Evolutionary conservation across 2,888 invertebrate genomes (phyloP), one percentile per base, ranked within the genome.

Genomic region (Epistrophella euchroma): DNA sequence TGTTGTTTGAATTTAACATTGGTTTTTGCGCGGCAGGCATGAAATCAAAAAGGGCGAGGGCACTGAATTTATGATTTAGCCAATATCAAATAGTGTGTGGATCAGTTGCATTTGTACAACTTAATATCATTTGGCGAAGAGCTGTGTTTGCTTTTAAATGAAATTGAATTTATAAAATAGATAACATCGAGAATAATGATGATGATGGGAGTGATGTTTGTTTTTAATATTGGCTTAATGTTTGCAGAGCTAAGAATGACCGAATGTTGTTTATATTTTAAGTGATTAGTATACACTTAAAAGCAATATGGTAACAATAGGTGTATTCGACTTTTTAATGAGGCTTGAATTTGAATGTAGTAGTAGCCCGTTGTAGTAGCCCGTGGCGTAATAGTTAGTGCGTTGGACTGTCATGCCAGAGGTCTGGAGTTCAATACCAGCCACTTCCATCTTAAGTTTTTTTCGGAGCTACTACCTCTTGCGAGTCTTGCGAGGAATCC

Each of bases 101-200:
- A 68, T 52, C 50, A 37, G 52, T 28, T 19, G 19, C 32, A 66
- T 47, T 45, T 43, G 25, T 45, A 32, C n/a, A 64, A 45, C 47
- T 32, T 60, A 22, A 32, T 66, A 47, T 47, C 17, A 55, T 25
- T 43, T 56, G 11, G 71, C 45, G 13, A 35, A 71, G 52, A 11
- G 17, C 4, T 47, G 52, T 62, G 58, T 77, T 77, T 70, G 77
- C 77, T 71, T 77, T 77, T 77, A 70, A 47, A 52, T 71, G 77
- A 71, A 71, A 77, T 77, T 77, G 70, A 71, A 58, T 62, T 77
- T 60, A 25, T 28, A 60, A 77, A 71, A 77, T 28, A 62, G n/a
- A 32, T 28, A 47, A 68, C 32, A 47, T 60, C 22, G 15, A 60
- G 7, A 22, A 15, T 15, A 19, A 19, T 58, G 37, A 37, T n/a